A percentile compares a stretch with the other conserved stretches of the same genome.
Evolutionary conservation across 2,113 vertebrate species (phyloP).

Genomic region (Montifringilla adamsi): DNA sequence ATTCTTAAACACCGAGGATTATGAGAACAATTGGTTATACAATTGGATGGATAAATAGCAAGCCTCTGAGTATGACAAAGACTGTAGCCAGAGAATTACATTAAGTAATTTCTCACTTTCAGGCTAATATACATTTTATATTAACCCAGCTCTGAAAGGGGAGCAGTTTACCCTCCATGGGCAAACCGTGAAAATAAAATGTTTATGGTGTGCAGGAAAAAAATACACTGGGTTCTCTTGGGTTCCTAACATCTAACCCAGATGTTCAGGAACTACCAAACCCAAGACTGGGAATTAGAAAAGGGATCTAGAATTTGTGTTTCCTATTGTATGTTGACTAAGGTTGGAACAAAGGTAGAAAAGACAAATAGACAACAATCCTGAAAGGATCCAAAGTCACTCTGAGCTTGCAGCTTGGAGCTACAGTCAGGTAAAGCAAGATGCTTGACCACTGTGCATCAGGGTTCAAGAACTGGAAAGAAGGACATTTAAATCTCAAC

Average conservation of each 20-base stretch:
- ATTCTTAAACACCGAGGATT: conserved; percentile 26
- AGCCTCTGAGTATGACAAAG: conserved; percentile 35
- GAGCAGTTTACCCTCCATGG: neutral
- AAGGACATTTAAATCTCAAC: neutral
- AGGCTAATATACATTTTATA: conserved; percentile 37
- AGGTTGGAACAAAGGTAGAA: neutral
- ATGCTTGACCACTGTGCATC: neutral
- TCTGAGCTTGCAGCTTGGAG: neutral
- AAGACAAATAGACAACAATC: neutral
- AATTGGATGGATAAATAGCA: conserved; percentile 64
- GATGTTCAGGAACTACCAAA: neutral
- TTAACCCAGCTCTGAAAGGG: conserved; percentile 20
- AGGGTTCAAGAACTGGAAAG: neutral
- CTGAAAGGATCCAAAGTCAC: neutral
- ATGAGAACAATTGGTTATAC: conserved; percentile 58
- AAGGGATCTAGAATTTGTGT: neutral
- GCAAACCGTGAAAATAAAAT: neutral
- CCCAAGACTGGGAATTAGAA: neutral
- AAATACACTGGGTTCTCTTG: neutral
- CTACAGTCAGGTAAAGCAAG: neutral
- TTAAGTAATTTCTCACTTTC: conserved; percentile 37
- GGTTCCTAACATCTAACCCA: neutral
- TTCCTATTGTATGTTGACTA: neutral
- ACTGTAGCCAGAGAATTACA: conserved; percentile 1
- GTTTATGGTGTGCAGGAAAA: neutral